A percentile compares a stretch with the other conserved stretches of the same genome.
These are phyloP conservation scores for Stenotaenia linearis DNA, from an alignment of 2,888 invertebrate species.

Conservation along the genomic window DNA sequence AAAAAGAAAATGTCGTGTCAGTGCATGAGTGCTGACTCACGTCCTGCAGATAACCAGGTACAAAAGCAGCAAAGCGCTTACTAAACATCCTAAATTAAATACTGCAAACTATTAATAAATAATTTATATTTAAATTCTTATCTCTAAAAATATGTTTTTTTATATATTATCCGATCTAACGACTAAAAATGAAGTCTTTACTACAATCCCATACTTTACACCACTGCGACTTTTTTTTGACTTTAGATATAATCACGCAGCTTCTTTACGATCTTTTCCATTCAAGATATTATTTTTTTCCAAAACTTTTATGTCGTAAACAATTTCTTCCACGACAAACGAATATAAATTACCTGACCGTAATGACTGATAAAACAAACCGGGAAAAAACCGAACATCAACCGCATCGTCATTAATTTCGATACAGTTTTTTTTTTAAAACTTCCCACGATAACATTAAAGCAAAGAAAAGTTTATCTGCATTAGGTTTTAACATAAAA, in stretches of 20 bases:
- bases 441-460: background rate
- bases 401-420: background rate
- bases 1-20: background rate
- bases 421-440: background rate
- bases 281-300: background rate
- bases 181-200: background rate
- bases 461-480: background rate
- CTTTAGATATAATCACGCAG: slow-evolving; percentile 16
- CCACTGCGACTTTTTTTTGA: background rate
- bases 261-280: background rate
- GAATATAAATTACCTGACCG: background rate
- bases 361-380: background rate
- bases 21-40: background rate
- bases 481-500: too few species aligned
- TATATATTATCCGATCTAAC: background rate
- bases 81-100: too few species aligned
- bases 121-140: too few species aligned
- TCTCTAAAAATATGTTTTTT: background rate
- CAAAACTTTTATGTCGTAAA: background rate
- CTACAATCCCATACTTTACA: background rate
- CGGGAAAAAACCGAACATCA: background rate
- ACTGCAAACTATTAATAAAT: too few species aligned
- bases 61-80: background rate
- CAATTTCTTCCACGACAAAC: background rate
- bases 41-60: background rate